phyloP scores from a whole-genome alignment of 2,797 vertebrate species.

The Sebastes kiyomatsui region DNA sequence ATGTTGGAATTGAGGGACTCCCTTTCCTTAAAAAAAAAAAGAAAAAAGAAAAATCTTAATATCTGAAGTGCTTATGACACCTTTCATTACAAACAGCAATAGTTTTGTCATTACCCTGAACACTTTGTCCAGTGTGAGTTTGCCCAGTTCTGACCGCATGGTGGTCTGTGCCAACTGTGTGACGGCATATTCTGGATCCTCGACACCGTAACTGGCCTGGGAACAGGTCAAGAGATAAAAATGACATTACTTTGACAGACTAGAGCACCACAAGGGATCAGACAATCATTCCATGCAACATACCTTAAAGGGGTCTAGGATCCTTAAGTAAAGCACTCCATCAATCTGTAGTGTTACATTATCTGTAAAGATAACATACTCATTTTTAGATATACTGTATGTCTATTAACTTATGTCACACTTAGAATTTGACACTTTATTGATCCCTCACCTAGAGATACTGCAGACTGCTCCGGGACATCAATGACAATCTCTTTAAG shows the following conservation, averaged over 20 bases:
- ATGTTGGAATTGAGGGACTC: slow-evolving; percentile 94
- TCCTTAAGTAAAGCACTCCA: slow-evolving; percentile 94
- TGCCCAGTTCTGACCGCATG: slow-evolving; percentile 97
- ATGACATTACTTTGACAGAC: not conserved
- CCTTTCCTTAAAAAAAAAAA: slow-evolving; percentile 83
- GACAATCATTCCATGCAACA: not conserved
- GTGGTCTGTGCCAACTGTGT: slow-evolving; percentile 98
- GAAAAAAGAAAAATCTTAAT: not conserved
- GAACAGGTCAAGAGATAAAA: not conserved
- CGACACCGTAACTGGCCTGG: slow-evolving; percentile 97
- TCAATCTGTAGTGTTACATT: slow-evolving; percentile 97
- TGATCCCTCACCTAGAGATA: slow-evolving; percentile 84
- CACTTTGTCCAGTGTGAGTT: slow-evolving; percentile 96
- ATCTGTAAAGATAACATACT: slow-evolving; percentile 77
- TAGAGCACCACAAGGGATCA: rapidly evolving
- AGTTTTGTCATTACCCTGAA: slow-evolving; percentile 86
- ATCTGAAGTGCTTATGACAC: not conserved
- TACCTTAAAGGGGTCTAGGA: slow-evolving; percentile 96
- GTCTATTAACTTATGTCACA: not conserved
- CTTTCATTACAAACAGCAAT: not conserved
- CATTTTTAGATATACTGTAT: not conserved
- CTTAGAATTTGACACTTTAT: not conserved
- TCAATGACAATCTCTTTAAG: slow-evolving; percentile 99
- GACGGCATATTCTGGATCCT: slow-evolving; percentile 97
- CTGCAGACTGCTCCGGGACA: slow-evolving; percentile 96